Conservation (phyloP, 35 echinoderm and acorn worm species). For the Amphiura filiformis region DNA sequence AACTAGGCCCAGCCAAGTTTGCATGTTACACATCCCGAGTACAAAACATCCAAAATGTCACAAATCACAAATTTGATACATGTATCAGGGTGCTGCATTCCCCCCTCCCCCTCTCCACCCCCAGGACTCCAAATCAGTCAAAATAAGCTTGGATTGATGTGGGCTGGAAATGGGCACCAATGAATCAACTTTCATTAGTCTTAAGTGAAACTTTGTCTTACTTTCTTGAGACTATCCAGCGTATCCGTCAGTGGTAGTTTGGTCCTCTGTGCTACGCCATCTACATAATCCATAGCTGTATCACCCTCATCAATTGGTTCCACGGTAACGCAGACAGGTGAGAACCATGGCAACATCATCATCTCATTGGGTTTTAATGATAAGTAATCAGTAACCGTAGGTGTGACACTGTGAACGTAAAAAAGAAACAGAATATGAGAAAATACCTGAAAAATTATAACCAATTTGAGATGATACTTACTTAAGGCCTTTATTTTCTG, state of each 20-base stretch:
- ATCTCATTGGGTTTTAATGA: not conserved
- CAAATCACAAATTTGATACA: no score
- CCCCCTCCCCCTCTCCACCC: no score
- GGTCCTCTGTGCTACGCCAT: constrained; percentile 50
- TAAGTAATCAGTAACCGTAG: constrained; percentile 29
- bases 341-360: constrained; percentile 32
- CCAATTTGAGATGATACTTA: no score
- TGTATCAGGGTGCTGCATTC: no score
- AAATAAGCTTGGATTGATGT: no score
- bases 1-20: no score
- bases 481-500: no score
- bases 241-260: constrained; percentile 24
- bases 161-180: no score
- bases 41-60: no score
- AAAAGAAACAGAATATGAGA: not conserved
- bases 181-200: no score
- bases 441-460: not conserved
- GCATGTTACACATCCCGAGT: no score
- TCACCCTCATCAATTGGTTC: constrained; percentile 43
- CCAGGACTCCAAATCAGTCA: no score
- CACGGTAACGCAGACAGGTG: constrained; percentile 54
- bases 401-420: constrained; percentile 4
- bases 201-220: not conserved
- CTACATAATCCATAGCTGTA: constrained; percentile 85
- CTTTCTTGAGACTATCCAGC: constrained; percentile 2